Conservation (phyloP, 2,113 vertebrate genomes). For the Cichladusa arquata region DNA sequence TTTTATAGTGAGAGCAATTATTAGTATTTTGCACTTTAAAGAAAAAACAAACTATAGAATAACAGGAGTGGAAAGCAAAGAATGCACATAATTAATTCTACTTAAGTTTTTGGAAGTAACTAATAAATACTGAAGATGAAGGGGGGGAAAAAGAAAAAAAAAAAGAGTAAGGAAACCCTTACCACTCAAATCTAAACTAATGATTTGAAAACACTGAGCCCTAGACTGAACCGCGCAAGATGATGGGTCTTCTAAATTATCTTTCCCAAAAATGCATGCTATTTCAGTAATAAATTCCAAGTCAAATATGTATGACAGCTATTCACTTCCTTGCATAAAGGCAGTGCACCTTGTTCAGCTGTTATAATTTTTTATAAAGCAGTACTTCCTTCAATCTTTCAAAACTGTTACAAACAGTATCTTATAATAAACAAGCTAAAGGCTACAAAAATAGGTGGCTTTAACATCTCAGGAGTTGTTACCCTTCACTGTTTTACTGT, state of each 20-base stretch:
- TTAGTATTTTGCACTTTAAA: not conserved
- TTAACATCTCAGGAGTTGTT: not conserved
- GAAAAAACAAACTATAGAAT: not conserved
- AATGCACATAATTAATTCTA: not conserved
- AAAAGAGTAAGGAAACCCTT: not conserved
- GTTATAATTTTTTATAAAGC: not conserved
- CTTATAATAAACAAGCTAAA: not conserved
- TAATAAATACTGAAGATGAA: not conserved
- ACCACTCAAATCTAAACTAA: not conserved
- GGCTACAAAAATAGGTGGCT: not conserved
- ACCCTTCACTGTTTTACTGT: not conserved
- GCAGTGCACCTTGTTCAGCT: not conserved
- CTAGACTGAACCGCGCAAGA: not conserved
- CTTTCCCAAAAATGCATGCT: not conserved
- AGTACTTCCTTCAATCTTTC: not conserved
- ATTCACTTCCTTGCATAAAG: not conserved
- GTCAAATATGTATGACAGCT: not conserved
- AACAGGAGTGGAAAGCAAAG: not conserved
- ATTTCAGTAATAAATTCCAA: not conserved
- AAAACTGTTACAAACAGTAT: not conserved
- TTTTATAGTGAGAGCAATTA: not conserved
- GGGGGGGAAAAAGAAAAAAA: too few relatives aligned
- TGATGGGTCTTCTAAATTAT: not conserved
- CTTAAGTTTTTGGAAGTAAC: not conserved
- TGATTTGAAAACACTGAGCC: not conserved